These are phyloP conservation scores for Bellardia pandia DNA, from an alignment of 2,888 invertebrate genomes.

Conservation along the genomic window DNA sequence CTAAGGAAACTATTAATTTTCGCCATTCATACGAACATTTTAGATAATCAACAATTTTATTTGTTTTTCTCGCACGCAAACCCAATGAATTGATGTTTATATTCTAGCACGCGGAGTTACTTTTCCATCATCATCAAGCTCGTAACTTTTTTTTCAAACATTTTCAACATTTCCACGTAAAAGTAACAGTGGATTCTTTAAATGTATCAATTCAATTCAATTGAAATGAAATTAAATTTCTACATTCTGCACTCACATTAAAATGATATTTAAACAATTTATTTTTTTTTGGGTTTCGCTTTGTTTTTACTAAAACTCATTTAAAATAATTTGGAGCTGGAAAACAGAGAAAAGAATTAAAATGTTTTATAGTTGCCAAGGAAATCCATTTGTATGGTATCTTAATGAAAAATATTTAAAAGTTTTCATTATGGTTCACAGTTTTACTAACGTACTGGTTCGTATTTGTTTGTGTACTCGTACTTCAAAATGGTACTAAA, in stretches of 20 bases:
- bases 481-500: not conserved
- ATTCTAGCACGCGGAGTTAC: not conserved
- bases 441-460: slow-evolving; percentile 2
- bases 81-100: slow-evolving; percentile 32
- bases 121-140: not conserved
- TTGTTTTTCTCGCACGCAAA: slow-evolving; percentile 50
- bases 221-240: slow-evolving; percentile 40
- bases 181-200: slow-evolving; percentile 31
- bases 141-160: not conserved
- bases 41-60: slow-evolving; percentile 54
- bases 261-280: not conserved
- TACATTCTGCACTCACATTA: slow-evolving; percentile 25
- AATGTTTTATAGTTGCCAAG: slow-evolving; percentile 57
- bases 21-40: slow-evolving; percentile 20
- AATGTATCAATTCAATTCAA: slow-evolving; percentile 57
- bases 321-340: slow-evolving; percentile 10
- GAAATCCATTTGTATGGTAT: slow-evolving; percentile 46
- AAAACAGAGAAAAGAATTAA: slow-evolving; percentile 24
- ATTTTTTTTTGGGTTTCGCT: not conserved
- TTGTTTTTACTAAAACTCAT: slow-evolving; percentile 4
- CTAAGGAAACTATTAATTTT: slow-evolving; percentile 39
- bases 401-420: slow-evolving; percentile 41
- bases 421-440: slow-evolving; percentile 45
- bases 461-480: not conserved
- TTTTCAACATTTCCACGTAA: slow-evolving; percentile 3